A percentile compares a stretch with the other conserved stretches of the same genome.
Conservation (phyloP, 2,888 invertebrate genomes). For the Cantharis rufa region DNA sequence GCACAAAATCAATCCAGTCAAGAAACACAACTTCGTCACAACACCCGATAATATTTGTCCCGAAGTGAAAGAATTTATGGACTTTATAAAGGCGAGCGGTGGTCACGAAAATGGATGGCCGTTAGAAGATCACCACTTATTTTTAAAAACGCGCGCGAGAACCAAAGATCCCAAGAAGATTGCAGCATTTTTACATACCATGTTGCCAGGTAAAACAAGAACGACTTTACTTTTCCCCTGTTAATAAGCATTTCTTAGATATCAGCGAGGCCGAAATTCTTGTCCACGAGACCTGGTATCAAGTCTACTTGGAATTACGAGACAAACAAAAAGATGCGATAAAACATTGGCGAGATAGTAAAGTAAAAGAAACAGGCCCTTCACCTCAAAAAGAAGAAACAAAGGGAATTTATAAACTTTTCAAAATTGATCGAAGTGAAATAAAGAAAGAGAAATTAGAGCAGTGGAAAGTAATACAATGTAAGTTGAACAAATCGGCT, state of each 20-base stretch:
- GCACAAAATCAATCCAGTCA: neutral
- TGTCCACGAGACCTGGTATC: slow-evolving; percentile 59
- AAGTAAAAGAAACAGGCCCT: slow-evolving; percentile 17
- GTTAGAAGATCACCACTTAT: slow-evolving; percentile 61
- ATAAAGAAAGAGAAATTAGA: neutral
- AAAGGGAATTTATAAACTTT: neutral
- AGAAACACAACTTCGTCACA: neutral
- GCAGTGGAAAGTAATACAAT: neutral
- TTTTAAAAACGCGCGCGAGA: slow-evolving; percentile 53
- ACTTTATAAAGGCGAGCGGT: slow-evolving; percentile 57
- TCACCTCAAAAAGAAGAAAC: neutral
- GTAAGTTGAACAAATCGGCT: neutral
- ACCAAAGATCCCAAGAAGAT: slow-evolving; percentile 42
- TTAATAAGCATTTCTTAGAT: slow-evolving; percentile 39
- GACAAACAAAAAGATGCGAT: slow-evolving; percentile 54
- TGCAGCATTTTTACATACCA: slow-evolving; percentile 40
- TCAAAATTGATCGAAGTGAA: neutral
- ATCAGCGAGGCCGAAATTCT: slow-evolving; percentile 51
- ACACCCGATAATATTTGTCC: slow-evolving; percentile 38
- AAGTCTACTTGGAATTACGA: slow-evolving; percentile 54
- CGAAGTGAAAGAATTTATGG: slow-evolving; percentile 62
- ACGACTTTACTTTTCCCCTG: neutral
- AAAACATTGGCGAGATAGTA: slow-evolving; percentile 54
- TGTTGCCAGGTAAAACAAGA: slow-evolving; percentile 45
- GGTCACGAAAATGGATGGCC: slow-evolving; percentile 64